Evolutionary conservation across 2,113 vertebrate genomes (phyloP).

Genomic region (Festucalex cinctus): DNA sequence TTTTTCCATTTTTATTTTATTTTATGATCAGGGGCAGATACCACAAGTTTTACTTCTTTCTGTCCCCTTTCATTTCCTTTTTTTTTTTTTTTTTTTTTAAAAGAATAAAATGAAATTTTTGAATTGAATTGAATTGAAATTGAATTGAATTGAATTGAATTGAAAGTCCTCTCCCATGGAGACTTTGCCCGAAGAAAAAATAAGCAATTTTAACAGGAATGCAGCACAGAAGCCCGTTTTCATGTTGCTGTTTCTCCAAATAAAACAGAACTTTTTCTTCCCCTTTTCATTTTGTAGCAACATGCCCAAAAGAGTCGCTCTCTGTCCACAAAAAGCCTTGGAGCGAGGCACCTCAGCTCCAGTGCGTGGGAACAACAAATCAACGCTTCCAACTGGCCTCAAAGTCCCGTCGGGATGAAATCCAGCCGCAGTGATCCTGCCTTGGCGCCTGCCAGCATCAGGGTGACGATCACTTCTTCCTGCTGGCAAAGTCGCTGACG

Average conservation of each 20-base stretch:
- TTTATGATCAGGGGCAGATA: too few relatives aligned
- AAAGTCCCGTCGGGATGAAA: conserved; percentile 71
- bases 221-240: not conserved
- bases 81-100: too few relatives aligned
- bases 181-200: conserved; percentile 22
- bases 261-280: not conserved
- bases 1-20: too few relatives aligned
- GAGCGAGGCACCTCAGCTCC: conserved; percentile 70
- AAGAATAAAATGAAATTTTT: too few relatives aligned
- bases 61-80: too few relatives aligned
- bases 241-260: not conserved
- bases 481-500: not conserved
- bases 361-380: conserved; percentile 73
- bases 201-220: not conserved
- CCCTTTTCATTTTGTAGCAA: conserved; percentile 11
- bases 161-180: conserved; percentile 14
- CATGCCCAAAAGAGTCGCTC: conserved; percentile 32
- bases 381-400: conserved; percentile 56
- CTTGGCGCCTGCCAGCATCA: conserved; percentile 49
- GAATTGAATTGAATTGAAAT: too few relatives aligned
- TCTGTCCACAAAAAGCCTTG: conserved; percentile 16
- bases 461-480: conserved; percentile 17
- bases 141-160: too few relatives aligned
- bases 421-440: conserved; percentile 80
- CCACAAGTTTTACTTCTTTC: too few relatives aligned